Base-by-base conservation (phyloP, 2,888 invertebrate genomes). In the Dryocosmus kuriphilus region DNA sequence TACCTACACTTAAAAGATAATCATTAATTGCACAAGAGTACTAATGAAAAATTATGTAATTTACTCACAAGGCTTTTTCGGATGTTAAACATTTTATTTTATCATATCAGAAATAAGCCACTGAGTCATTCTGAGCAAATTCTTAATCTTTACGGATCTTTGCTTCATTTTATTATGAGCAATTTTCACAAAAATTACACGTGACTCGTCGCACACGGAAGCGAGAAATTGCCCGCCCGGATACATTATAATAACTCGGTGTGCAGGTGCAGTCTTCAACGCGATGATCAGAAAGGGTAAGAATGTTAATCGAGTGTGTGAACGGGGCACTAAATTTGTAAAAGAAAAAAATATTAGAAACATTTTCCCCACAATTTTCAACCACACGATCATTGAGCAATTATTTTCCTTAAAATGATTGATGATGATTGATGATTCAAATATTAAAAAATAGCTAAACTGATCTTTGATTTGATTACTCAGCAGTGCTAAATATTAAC, bases 281-380 rank as follows among this genome's bases (percentile, higher is more conserved):
- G 32, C 35, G n/a, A 63, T 11, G 63, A 61, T 61, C 30, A 63
- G 35, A n/a, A 63, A 63, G 63, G 35, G 63, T 32, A 63, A 63
- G 63, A 35, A 35, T 35, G 63, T 63, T 61, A 35, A 63, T 63
- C n/a, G 63, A 35, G 30, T 63, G 63, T 63, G 63, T 32, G 63
- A 63, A 63, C 57, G 24, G 24, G 27, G 11, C 0, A 57, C 24
- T 57, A 22, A 24, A 57, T 57, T 9, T 8, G 51, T n/a, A 22
- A 55, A 22, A 27, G 5, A 14, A 57, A 57, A 57, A 57, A 57
- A 24, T 9, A 24, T 46, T 46, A 2, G 2, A 51, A n/a, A 51
- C n/a, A 2, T 9, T 51, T 51, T 51, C 9, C 51, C n/a, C 51
- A 8, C n/a, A n/a, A 51, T 19, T 51, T 51, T n/a, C 3, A 5